Base-by-base conservation (phyloP, 2,113 vertebrate genomes). In the Tupaia tana region DNA sequence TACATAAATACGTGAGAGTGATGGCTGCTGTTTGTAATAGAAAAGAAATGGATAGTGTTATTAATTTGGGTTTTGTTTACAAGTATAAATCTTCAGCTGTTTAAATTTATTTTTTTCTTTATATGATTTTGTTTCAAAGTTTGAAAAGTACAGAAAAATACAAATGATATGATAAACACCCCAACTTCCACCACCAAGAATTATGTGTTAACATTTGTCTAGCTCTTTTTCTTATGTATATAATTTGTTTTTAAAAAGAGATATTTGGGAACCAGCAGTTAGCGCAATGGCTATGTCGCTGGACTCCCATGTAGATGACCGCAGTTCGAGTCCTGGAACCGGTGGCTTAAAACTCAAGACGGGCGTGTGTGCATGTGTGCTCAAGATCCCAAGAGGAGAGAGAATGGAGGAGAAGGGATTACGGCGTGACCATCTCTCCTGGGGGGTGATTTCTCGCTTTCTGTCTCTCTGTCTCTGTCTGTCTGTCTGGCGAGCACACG, bases 111-210 rank as follows among this genome's bases (percentile, higher is more conserved):
- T n/a, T 90, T 81, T 86, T 92, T 70, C 79, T 70, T 20, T 56
- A 80, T 31, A n/a, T 59, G 31, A 80, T 52, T 89, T 74, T 13
- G 77, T 85, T 80, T 20, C 56, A 81, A 91, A 89, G 64, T 67
- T 93, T 89, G 56, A 70, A 67, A 94, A 93, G 84, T 70, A 70
- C 27, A 93, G n/a, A 77, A 80, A 96, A 94, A 74, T 34, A 95
- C 27, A 86, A 89, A 84, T 59, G 82, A 29, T 74, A 66, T 85
- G 71, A 77, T 67, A 63, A 59, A 75, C 27, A 84, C 43, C n/a
- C 13, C 52, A 27, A 78, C 75, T 86, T 79, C 54, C 11, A 79
- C 24, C 34, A 94, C 6, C 54, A 2, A 84, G 64, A 89, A 73
- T 73, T 75, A 89, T 24, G 27, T 86, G n/a, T 75, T 29, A 82